These are phyloP conservation scores for Pteria penguin DNA, from an alignment of 2,888 invertebrate genomes.

Conservation along the genomic window DNA sequence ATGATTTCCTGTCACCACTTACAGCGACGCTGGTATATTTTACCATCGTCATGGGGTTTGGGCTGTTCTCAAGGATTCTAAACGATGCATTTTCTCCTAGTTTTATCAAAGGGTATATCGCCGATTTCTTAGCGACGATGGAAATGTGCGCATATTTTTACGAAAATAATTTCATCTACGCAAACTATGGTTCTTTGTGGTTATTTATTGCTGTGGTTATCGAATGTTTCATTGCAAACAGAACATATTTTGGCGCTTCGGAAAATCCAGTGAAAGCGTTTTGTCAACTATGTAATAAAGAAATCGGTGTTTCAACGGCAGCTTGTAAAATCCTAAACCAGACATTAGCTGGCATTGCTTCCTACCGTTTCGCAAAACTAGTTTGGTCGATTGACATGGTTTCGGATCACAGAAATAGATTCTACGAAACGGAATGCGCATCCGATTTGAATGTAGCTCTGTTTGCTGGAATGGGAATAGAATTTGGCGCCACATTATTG, in stretches of 20 bases:
- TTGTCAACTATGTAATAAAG: slow-evolving; percentile 52
- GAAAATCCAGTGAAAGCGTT: slow-evolving; percentile 73
- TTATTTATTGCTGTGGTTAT: slow-evolving; percentile 65
- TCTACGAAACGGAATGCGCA: slow-evolving; percentile 63
- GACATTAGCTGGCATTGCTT: slow-evolving; percentile 67
- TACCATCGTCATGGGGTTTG: slow-evolving; percentile 61
- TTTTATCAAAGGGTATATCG: slow-evolving; percentile 55
- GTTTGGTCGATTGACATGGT: slow-evolving; percentile 74
- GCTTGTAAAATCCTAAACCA: slow-evolving; percentile 60
- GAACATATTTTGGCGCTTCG: slow-evolving; percentile 70
- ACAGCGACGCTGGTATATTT: slow-evolving; percentile 68
- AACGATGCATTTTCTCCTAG: slow-evolving; percentile 54
- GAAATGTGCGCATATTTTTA: slow-evolving; percentile 75
- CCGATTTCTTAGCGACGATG: slow-evolving; percentile 70
- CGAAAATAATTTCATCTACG: slow-evolving; percentile 74
- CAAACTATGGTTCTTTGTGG: slow-evolving; percentile 68
- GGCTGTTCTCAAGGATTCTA: slow-evolving; percentile 59
- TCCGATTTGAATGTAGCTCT: slow-evolving; percentile 70
- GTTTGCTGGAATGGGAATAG: slow-evolving; percentile 63
- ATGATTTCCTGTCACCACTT: slow-evolving; percentile 66
- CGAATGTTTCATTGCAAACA: slow-evolving; percentile 67
- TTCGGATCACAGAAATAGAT: slow-evolving; percentile 71
- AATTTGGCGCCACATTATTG: slow-evolving; percentile 66
- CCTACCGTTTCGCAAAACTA: slow-evolving; percentile 68
- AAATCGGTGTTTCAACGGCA: slow-evolving; percentile 53